phyloP scores from a whole-genome alignment of 2,113 vertebrate species.

The Anseranas semipalmata region DNA sequence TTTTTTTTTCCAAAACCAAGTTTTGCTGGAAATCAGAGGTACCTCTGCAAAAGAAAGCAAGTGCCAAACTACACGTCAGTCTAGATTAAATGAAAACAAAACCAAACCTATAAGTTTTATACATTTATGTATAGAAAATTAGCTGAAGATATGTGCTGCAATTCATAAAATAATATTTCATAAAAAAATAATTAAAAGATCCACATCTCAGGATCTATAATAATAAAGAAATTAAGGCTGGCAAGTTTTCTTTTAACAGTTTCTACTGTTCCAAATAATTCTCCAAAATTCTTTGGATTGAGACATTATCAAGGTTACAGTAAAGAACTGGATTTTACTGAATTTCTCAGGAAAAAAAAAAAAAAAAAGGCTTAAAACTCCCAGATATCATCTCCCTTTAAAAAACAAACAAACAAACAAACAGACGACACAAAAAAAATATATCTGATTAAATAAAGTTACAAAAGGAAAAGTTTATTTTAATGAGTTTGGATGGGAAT shows the following conservation, averaged over 20 bases:
- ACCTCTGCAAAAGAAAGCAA: neutral
- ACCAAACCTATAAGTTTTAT: neutral
- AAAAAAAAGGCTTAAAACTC: neutral
- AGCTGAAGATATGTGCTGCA: neutral
- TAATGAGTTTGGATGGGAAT: neutral
- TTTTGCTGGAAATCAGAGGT: neutral
- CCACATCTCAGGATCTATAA: neutral
- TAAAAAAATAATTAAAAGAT: too few species aligned
- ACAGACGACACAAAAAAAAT: too few species aligned
- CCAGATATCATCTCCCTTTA: neutral
- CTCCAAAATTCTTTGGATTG: neutral
- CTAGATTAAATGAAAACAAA: neutral
- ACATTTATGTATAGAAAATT: neutral
- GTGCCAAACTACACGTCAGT: neutral
- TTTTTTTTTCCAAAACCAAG: neutral
- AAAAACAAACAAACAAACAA: neutral
- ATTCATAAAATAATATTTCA: neutral
- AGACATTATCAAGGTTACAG: neutral
- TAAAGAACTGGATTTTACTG: neutral
- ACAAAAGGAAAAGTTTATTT: neutral
- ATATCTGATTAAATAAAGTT: neutral
- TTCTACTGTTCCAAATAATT: neutral
- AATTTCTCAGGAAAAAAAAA: neutral
- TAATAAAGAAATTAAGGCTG: neutral
- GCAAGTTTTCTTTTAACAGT: neutral